Conservation (phyloP, 1,140 invertebrate species). For the Megalopta genalis region DNA sequence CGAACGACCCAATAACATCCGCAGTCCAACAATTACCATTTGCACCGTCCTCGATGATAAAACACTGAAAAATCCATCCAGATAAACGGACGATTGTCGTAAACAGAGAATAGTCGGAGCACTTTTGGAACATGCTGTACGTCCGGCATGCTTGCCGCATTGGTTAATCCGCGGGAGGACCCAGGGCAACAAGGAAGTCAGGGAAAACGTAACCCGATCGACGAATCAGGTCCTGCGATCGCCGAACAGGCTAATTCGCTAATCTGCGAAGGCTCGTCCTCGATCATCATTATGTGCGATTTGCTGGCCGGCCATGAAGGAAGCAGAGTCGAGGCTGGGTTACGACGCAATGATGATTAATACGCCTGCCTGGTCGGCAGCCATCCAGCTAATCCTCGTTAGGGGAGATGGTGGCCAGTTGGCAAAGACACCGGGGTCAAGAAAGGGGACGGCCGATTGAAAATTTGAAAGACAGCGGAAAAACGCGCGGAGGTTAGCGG, state of each 20-base stretch:
- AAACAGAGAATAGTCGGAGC: too few relatives aligned
- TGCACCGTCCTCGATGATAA: too few relatives aligned
- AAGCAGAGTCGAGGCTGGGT: neutral
- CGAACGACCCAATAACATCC: too few relatives aligned
- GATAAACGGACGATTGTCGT: too few relatives aligned
- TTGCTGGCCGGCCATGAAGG: conserved; percentile 19
- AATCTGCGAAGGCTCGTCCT: conserved; percentile 34
- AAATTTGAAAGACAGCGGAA: neutral
- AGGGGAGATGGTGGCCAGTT: conserved; percentile 15
- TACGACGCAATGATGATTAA: conserved; percentile 56
- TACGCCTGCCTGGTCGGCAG: conserved; percentile 20
- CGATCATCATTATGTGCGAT: conserved; percentile 46
- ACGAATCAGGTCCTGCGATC: conserved; percentile 1
- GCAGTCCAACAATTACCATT: too few relatives aligned
- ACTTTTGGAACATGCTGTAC: too few relatives aligned
- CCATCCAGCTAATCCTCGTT: conserved; percentile 49
- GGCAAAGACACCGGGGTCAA: neutral
- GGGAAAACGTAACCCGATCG: conserved; percentile 15
- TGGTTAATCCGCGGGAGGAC: conserved; percentile 17
- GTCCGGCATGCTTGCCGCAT: neutral
- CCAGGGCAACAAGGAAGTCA: conserved; percentile 5
- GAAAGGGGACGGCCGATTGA: neutral
- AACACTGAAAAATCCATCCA: too few relatives aligned
- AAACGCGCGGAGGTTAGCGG: too few relatives aligned
- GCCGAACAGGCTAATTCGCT: conserved; percentile 24